Percentiles rank a stretch among this genome's conserved stretches.
Evolutionary conservation across 2,113 vertebrate genomes (phyloP).

Genomic region (Nesogale talazaci): DNA sequence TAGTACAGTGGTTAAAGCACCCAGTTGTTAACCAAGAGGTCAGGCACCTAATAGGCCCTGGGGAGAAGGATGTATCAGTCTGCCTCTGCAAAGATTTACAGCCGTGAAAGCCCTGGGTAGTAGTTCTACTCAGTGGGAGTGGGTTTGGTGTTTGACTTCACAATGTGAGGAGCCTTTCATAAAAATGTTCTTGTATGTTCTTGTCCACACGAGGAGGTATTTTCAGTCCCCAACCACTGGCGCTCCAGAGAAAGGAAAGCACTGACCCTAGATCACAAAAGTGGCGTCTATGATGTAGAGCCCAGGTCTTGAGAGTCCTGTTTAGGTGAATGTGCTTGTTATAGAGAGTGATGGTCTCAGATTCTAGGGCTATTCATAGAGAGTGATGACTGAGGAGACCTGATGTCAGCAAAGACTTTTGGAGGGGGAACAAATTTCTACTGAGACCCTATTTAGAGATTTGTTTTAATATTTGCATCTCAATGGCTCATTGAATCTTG

Average conservation of each 20-base stretch:
- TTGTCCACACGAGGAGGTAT: not conserved
- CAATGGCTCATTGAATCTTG: conserved; percentile 13
- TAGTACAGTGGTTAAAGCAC: no score
- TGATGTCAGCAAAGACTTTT: not conserved
- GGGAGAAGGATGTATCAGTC: no score
- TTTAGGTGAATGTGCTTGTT: not conserved
- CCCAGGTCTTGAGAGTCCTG: not conserved
- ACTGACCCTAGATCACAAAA: not conserved
- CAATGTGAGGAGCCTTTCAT: not conserved
- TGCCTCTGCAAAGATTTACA: no score
- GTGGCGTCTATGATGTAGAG: not conserved
- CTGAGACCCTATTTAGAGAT: conserved; percentile 6
- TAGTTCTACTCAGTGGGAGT: no score
- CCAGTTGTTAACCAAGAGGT: no score
- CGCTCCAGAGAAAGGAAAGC: not conserved
- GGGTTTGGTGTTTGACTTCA: not conserved
- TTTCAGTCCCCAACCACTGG: not conserved
- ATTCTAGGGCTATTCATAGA: not conserved
- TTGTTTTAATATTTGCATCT: conserved; percentile 26
- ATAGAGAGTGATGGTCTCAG: not conserved
- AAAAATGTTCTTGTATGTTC: not conserved
- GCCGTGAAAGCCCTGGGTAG: no score
- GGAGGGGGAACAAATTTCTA: not conserved
- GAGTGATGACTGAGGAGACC: not conserved
- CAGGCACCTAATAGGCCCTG: no score